phyloP scores from a whole-genome alignment of 2,113 vertebrate genomes.

The Callopanchax toddi region DNA sequence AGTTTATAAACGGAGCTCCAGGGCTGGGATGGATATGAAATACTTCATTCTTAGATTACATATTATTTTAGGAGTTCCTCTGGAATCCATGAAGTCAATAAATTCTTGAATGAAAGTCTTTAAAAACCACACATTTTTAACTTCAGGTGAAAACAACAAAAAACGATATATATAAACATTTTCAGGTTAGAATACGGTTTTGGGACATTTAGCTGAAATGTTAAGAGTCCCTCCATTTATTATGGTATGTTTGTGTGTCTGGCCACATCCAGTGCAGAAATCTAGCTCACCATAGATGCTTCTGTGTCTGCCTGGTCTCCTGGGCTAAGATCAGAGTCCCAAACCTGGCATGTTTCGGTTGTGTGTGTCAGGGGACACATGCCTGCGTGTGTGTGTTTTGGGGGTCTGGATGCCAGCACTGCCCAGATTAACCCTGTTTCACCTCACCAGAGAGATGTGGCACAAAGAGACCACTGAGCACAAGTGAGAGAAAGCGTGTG shows the following conservation, averaged over 20 bases:
- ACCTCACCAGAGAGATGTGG: conserved; percentile 43
- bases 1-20: conserved; percentile 35
- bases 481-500: conserved; percentile 49
- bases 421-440: conserved; percentile 51
- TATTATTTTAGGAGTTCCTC: conserved; percentile 21
- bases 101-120: conserved; percentile 12
- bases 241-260: conserved; percentile 33
- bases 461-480: conserved; percentile 77
- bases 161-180: no score
- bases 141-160: no score
- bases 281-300: conserved; percentile 60
- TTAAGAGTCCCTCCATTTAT: conserved; percentile 1
- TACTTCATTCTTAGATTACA: conserved; percentile 47
- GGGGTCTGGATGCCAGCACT: conserved; percentile 60
- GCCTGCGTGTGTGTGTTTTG: conserved; percentile 40
- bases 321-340: conserved; percentile 52
- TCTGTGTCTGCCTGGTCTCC: conserved; percentile 56
- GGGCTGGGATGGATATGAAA: conserved; percentile 49
- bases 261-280: conserved; percentile 30
- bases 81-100: conserved; percentile 10
- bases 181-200: conserved; percentile 15
- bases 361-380: conserved; percentile 31
- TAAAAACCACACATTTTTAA: not conserved
- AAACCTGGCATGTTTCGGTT: conserved; percentile 47
- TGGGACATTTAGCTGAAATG: conserved; percentile 22